phyloP scores from a whole-genome alignment of 2,797 vertebrate genomes.

The Lerista edwardsae region DNA sequence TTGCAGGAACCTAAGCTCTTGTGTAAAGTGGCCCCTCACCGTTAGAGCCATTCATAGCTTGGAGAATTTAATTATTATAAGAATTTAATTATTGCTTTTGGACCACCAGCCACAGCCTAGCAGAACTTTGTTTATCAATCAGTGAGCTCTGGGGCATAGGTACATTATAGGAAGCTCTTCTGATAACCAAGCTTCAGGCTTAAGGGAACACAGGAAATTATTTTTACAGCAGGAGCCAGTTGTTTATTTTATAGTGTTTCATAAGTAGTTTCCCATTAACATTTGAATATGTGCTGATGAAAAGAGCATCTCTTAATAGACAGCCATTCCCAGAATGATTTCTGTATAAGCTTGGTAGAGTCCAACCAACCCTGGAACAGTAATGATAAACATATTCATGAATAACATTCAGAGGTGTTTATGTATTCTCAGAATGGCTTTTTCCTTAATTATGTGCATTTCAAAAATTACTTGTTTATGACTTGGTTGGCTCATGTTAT shows the following conservation, averaged over 20 bases:
- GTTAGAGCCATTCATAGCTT: no score
- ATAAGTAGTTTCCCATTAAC: conserved; percentile 21
- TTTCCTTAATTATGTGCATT: conserved; percentile 22
- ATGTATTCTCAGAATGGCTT: conserved; percentile 38
- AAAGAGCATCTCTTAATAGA: not conserved
- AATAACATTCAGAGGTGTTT: conserved; percentile 32
- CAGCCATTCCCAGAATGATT: conserved; percentile 49
- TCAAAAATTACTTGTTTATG: conserved; percentile 46
- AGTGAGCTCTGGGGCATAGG: not conserved
- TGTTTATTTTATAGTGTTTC: conserved; percentile 12
- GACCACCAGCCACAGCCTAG: not conserved
- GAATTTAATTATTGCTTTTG: not conserved
- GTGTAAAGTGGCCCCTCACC: no score
- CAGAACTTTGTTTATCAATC: not conserved
- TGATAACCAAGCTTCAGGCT: not conserved
- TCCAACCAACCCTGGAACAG: conserved; percentile 54
- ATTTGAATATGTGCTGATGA: conserved; percentile 26
- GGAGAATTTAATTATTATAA: no score
- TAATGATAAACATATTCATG: conserved; percentile 45
- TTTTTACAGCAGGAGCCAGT: not conserved
- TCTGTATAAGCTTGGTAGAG: conserved; percentile 53
- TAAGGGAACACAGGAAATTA: not conserved
- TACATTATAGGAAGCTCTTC: not conserved
- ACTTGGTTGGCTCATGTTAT: conserved; percentile 32
- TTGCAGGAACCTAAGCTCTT: no score